These are phyloP conservation scores for Lathamus discolor DNA, from an alignment of 2,113 vertebrate species.

Conservation along the genomic window DNA sequence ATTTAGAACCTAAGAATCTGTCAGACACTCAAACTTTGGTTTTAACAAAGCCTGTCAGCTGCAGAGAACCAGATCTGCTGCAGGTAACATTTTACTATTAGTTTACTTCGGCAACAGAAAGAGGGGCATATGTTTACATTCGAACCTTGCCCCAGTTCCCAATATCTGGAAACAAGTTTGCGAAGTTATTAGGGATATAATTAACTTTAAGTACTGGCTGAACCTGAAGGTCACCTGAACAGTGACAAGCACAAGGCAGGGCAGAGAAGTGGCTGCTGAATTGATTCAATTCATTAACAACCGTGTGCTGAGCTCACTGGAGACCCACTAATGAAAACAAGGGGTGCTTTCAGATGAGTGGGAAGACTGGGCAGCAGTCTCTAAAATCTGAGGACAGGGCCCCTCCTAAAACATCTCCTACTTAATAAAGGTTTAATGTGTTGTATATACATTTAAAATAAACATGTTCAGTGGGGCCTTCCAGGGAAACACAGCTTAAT, in stretches of 20 bases:
- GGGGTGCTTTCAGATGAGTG: not conserved
- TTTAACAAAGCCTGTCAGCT: not conserved
- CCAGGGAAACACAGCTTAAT: not conserved
- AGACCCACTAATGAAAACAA: not conserved
- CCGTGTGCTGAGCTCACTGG: not conserved
- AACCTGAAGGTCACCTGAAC: constrained; percentile 17
- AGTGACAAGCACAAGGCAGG: not conserved
- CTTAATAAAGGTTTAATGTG: not conserved
- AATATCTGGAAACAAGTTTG: constrained; percentile 3
- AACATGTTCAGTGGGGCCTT: not conserved
- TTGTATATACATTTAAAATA: not conserved
- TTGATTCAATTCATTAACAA: not conserved
- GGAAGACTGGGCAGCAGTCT: not conserved
- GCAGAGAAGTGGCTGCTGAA: not conserved
- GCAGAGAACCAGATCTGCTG: not conserved
- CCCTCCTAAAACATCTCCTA: not conserved
- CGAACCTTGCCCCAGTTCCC: not conserved
- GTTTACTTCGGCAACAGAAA: not conserved
- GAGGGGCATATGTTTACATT: not conserved
- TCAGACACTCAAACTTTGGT: not conserved
- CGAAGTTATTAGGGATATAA: not conserved
- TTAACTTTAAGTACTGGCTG: not conserved
- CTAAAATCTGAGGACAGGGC: not conserved
- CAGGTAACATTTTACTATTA: not conserved
- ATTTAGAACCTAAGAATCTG: not conserved